Conservation (phyloP, 2,888 invertebrate species). For the Alsophila aescularia region DNA sequence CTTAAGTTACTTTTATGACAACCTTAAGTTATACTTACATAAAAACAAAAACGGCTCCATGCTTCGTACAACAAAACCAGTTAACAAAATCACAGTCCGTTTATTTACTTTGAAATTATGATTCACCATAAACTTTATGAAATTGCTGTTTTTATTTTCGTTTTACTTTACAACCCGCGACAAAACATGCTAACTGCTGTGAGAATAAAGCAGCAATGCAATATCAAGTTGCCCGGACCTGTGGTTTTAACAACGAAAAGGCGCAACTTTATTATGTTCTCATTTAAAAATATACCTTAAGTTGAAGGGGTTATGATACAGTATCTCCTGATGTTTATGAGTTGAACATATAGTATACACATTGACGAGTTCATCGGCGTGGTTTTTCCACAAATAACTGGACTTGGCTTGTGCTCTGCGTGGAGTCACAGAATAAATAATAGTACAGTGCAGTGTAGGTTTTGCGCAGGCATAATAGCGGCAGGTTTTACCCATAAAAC, state of each 20-base stretch:
- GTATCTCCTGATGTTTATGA: neutral
- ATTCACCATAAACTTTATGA: neutral
- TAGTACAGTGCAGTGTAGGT: conserved; percentile 1
- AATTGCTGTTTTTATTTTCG: neutral
- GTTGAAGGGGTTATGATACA: neutral
- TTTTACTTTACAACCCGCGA: neutral
- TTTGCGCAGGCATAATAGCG: neutral
- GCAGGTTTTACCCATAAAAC: conserved; percentile 11
- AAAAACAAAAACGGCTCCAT: conserved; percentile 18
- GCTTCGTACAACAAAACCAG: conserved; percentile 9
- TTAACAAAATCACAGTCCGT: conserved; percentile 12
- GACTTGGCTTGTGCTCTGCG: conserved; percentile 3
- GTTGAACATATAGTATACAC: neutral
- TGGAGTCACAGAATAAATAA: too few relatives aligned
- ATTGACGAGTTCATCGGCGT: conserved; percentile 1
- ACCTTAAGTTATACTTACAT: conserved; percentile 11
- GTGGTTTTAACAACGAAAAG: neutral
- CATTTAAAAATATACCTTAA: too few relatives aligned
- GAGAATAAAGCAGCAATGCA: conserved; percentile 10
- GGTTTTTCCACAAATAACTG: conserved; percentile 23
- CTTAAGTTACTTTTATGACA: neutral
- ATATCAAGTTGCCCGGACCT: conserved; percentile 11
- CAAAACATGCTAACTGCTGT: conserved; percentile 3
- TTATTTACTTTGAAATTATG: neutral
- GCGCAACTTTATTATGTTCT: conserved; percentile 2